Evolutionary conservation across 2,888 invertebrate genomes (phyloP).

Genomic region (Lydus trimaculatus): DNA sequence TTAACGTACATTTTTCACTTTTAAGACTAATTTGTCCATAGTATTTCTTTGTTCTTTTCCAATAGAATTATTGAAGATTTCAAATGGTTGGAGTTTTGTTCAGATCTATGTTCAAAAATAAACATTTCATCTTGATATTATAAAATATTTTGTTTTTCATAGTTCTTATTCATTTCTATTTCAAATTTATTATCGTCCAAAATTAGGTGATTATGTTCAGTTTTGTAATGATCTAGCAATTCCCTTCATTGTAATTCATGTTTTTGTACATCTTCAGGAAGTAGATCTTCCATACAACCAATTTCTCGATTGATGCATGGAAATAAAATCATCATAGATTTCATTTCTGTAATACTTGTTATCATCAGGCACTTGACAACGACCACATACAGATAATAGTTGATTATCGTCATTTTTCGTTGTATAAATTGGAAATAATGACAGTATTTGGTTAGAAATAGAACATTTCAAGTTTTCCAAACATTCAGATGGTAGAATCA

Average conservation of each 20-base stretch:
- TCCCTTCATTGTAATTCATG: conserved; percentile 1
- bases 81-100: too few species aligned
- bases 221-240: too few species aligned
- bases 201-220: too few species aligned
- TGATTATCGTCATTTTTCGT: background rate
- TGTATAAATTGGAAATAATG: background rate
- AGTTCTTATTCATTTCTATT: background rate
- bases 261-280: background rate
- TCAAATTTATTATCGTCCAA: background rate
- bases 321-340: background rate
- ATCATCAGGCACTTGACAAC: background rate
- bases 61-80: too few species aligned
- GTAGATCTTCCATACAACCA: conserved; percentile 3
- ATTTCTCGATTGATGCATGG: background rate
- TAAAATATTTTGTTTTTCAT: background rate
- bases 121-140: background rate
- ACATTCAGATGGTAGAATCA: too few species aligned
- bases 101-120: background rate
- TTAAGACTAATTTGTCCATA: too few species aligned
- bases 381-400: background rate
- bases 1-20: too few species aligned
- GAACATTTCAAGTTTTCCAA: background rate
- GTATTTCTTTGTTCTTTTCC: too few species aligned
- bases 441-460: background rate
- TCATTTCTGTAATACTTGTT: background rate